phyloP scores from a whole-genome alignment of 2,888 invertebrate genomes.

The Eupsilia transversa region DNA sequence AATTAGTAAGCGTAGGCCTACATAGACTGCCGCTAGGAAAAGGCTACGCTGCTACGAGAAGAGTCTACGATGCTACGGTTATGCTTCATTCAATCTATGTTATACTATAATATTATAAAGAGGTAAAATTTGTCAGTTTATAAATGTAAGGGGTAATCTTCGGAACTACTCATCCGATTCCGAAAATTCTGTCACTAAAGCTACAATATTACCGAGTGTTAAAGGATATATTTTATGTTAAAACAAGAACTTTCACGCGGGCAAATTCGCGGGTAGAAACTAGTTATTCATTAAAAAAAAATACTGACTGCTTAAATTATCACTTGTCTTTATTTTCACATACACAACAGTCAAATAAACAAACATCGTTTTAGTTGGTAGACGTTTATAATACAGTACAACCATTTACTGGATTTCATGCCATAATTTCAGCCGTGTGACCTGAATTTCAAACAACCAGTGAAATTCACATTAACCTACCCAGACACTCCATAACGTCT shows the following conservation, averaged over 20 bases:
- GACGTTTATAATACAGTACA: neutral
- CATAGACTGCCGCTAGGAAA: neutral
- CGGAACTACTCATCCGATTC: neutral
- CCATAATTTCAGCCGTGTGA: slow-evolving; percentile 9
- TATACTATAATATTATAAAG: neutral
- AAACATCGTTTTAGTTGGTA: neutral
- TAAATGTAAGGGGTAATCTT: neutral
- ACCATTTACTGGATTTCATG: neutral
- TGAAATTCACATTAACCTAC: slow-evolving; percentile 22
- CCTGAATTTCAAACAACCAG: slow-evolving; percentile 30
- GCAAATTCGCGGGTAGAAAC: no score
- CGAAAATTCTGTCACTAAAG: neutral
- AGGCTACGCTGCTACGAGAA: slow-evolving; percentile 8
- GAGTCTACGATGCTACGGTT: neutral
- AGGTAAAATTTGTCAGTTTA: neutral
- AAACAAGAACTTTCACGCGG: neutral
- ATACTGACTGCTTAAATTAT: no score
- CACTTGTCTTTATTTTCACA: neutral
- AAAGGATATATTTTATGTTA: neutral
- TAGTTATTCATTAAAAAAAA: neutral
- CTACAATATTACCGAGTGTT: neutral
- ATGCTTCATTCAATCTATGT: neutral
- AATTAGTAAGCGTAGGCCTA: neutral
- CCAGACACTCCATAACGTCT: slow-evolving; percentile 33
- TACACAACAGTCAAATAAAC: neutral